phyloP scores from a whole-genome alignment of 1,140 invertebrate species.

The Armadillidium nasatum region DNA sequence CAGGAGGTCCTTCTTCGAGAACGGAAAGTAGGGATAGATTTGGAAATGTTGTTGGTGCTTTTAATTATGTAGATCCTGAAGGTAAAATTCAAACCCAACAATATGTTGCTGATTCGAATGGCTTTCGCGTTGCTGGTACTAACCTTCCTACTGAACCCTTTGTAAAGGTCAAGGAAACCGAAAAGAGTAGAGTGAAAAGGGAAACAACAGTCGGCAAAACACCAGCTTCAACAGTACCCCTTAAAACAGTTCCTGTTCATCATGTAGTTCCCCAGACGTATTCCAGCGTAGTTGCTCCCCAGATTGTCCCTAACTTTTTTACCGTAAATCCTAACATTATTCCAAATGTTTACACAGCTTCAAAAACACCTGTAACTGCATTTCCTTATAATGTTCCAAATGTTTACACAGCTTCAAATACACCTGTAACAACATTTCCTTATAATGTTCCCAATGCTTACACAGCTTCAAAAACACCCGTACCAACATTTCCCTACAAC shows the following conservation, averaged over 20 bases:
- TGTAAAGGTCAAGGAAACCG: not conserved
- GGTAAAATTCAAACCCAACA: not conserved
- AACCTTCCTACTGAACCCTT: not conserved
- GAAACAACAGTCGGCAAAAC: not conserved
- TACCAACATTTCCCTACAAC: no score
- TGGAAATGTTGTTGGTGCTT: not conserved
- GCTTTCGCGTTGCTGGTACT: not conserved
- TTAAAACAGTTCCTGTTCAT: not conserved
- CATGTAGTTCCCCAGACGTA: no score
- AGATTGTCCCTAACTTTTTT: no score
- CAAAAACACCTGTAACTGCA: no score
- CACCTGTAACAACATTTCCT: no score
- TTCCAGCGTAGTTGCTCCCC: no score
- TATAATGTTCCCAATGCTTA: no score
- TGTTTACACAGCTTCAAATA: no score
- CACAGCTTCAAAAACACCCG: no score
- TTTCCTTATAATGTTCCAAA: no score
- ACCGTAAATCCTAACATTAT: no score
- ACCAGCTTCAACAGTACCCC: not conserved
- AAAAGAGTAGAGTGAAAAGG: not conserved
- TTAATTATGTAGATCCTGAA: conserved; percentile 6
- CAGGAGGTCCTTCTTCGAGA: not conserved
- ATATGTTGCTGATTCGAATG: not conserved
- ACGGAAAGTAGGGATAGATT: not conserved
- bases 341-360: no score